These are phyloP conservation scores for Glyptemys insculpta DNA, from an alignment of 2,797 vertebrate species.

Conservation along the genomic window DNA sequence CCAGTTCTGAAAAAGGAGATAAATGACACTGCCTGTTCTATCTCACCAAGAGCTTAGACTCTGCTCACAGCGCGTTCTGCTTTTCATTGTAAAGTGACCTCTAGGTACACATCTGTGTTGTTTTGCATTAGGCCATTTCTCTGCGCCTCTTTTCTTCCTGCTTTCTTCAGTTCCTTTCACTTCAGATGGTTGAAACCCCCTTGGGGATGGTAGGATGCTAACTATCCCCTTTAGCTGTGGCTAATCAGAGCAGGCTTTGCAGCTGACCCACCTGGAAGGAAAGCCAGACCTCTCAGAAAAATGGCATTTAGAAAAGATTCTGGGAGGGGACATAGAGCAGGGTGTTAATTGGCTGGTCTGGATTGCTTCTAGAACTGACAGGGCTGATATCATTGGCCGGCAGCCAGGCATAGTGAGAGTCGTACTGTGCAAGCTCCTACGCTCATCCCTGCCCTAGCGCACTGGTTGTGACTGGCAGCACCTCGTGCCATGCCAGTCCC, in stretches of 20 bases:
- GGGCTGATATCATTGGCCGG: neutral
- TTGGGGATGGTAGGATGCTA: neutral
- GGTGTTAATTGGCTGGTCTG: neutral
- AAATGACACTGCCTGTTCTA: too few relatives aligned
- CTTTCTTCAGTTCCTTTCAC: neutral
- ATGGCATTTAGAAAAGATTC: neutral
- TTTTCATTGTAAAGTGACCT: accelerated
- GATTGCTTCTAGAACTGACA: accelerated
- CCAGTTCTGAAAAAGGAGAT: too few relatives aligned
- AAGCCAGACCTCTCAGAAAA: neutral
- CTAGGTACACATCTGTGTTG: accelerated
- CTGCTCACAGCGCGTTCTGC: neutral
- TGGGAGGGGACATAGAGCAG: neutral
- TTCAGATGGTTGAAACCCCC: neutral
- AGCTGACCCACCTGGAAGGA: neutral
- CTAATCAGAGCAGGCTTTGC: neutral
- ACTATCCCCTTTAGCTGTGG: neutral
- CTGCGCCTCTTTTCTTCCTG: accelerated
- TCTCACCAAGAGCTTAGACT: neutral
- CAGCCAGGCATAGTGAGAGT: too few relatives aligned
- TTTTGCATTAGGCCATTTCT: neutral
- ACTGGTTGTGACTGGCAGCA: neutral
- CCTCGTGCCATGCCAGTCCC: neutral
- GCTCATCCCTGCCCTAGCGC: accelerated
- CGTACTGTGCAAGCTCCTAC: accelerated